A percentile compares a stretch with the other conserved stretches of the same genome.
phyloP scores from a whole-genome alignment of 2,888 invertebrate genomes.

The Chalcosyrphus nemorum region DNA sequence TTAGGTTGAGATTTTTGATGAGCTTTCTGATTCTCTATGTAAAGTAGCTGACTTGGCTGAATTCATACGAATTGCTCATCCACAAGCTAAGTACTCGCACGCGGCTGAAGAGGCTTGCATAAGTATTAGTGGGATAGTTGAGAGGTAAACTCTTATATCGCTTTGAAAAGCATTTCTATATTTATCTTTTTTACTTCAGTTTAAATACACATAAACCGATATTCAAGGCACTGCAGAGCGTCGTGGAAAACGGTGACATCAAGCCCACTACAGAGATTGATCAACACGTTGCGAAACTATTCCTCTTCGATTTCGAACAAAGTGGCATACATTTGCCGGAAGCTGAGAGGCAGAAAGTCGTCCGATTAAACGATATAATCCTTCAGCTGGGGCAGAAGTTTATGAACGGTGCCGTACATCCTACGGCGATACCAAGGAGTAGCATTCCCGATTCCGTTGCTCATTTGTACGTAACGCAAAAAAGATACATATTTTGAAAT shows the following conservation, averaged over 20 bases:
- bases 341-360: constrained; percentile 87
- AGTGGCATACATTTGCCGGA: constrained; percentile 97
- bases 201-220: constrained; percentile 95
- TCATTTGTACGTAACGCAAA: constrained; percentile 87
- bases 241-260: constrained; percentile 88
- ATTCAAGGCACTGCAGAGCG: constrained; percentile 89
- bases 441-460: constrained; percentile 88
- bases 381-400: constrained; percentile 92
- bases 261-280: constrained; percentile 88
- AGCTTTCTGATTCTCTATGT: constrained; percentile 96
- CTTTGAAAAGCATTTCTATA: too few relatives aligned
- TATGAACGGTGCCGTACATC: constrained; percentile 88
- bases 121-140: constrained; percentile 94
- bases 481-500: not conserved
- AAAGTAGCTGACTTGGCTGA: constrained; percentile 98
- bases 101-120: constrained; percentile 96
- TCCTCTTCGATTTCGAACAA: constrained; percentile 98
- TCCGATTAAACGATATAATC: constrained; percentile 92
- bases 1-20: constrained; percentile 91
- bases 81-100: constrained; percentile 87
- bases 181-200: constrained; percentile 84
- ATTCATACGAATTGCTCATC: constrained; percentile 97
- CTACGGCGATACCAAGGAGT: constrained; percentile 86
- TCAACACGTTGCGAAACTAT: constrained; percentile 92
- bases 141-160: constrained; percentile 85